A percentile compares a stretch with the other conserved stretches of the same genome.
phyloP scores from a whole-genome alignment of 2,888 invertebrate species.

The Brachypalpus laphriformis region DNA sequence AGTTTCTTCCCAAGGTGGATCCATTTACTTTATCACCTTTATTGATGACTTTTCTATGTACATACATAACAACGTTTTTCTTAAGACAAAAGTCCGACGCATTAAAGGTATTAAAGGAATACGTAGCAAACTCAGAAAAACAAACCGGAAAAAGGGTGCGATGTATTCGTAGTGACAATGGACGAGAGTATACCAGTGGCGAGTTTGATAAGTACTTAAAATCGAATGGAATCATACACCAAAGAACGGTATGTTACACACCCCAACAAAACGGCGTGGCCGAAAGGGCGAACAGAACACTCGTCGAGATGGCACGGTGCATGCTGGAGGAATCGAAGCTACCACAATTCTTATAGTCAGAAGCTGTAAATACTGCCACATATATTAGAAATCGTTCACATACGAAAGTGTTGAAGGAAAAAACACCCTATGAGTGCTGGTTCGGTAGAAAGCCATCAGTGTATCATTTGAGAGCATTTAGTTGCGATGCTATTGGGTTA shows the following conservation, averaged over 20 bases:
- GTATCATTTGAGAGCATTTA: slow-evolving; percentile 51
- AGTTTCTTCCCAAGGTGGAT: neutral
- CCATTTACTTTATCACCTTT: neutral
- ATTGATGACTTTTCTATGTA: no score
- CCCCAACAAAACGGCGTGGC: slow-evolving; percentile 68
- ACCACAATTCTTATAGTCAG: slow-evolving; percentile 68
- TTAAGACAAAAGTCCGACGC: slow-evolving; percentile 42
- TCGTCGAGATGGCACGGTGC: slow-evolving; percentile 73
- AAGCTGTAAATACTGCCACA: slow-evolving; percentile 69
- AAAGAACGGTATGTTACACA: slow-evolving; percentile 12
- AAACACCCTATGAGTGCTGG: slow-evolving; percentile 68
- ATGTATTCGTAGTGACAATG: slow-evolving; percentile 13
- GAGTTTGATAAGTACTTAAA: slow-evolving; percentile 61
- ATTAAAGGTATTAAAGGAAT: slow-evolving; percentile 40
- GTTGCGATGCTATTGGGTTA: slow-evolving; percentile 58
- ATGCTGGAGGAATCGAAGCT: slow-evolving; percentile 58
- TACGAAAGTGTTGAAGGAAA: slow-evolving; percentile 48
- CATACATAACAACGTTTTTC: neutral
- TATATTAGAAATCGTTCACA: slow-evolving; percentile 71
- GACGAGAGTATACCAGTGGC: neutral
- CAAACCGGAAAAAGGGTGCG: slow-evolving; percentile 34
- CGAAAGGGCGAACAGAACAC: slow-evolving; percentile 68
- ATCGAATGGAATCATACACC: neutral
- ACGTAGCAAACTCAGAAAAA: slow-evolving; percentile 30
- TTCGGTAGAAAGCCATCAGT: slow-evolving; percentile 21